A percentile compares a stretch with the other conserved stretches of the same genome.
Evolutionary conservation across 1,140 invertebrate genomes (phyloP).

Genomic region (Leptopilina clavipes): DNA sequence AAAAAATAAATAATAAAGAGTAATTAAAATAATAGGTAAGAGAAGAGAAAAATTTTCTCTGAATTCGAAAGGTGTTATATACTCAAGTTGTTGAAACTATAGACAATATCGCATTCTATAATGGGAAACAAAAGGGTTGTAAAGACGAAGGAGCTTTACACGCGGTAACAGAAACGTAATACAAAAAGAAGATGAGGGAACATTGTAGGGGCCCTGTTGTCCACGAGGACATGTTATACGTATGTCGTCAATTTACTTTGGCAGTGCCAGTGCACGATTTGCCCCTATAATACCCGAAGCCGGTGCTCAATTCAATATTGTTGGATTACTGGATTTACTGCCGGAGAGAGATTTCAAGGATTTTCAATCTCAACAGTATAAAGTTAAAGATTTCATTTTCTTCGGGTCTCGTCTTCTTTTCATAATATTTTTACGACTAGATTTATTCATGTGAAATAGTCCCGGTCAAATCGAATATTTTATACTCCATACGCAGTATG

Average conservation of each 20-base stretch:
- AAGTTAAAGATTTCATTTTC: neutral
- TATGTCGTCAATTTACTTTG: neutral
- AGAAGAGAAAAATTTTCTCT: neutral
- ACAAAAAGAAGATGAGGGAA: slow-evolving; percentile 51
- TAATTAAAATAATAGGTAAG: neutral
- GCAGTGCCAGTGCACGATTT: neutral
- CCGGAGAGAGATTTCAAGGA: slow-evolving; percentile 4
- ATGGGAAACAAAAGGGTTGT: slow-evolving; percentile 1
- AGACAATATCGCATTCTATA: neutral
- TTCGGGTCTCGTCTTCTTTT: neutral
- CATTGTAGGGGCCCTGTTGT: slow-evolving; percentile 50
- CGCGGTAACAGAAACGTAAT: slow-evolving; percentile 41
- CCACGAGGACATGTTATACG: slow-evolving; percentile 5
- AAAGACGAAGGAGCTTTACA: slow-evolving; percentile 33
- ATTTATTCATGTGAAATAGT: slow-evolving; percentile 20
- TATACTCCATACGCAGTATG: too few relatives aligned
- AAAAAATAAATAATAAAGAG: too few relatives aligned
- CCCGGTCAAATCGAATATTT: neutral
- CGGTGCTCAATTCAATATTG: slow-evolving; percentile 13
- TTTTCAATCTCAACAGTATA: slow-evolving; percentile 28
- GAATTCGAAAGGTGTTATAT: neutral
- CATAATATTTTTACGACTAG: neutral
- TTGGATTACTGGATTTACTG: slow-evolving; percentile 13
- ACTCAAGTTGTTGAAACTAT: neutral
- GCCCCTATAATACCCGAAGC: slow-evolving; percentile 24